These are phyloP conservation scores for Etheostoma nigrum DNA, from an alignment of 2,797 vertebrate genomes.

Conservation along the genomic window DNA sequence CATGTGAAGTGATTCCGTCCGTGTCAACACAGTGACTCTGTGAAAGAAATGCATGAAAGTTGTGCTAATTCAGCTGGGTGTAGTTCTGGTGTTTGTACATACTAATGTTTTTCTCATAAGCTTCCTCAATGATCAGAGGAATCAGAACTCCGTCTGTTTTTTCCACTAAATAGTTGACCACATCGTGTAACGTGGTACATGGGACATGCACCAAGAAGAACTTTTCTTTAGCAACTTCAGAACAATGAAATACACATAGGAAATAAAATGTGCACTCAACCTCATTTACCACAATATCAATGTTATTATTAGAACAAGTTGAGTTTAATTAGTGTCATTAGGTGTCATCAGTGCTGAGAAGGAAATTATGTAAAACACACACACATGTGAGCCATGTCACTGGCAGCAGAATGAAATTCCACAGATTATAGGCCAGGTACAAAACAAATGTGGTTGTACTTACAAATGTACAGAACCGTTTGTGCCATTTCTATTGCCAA, in stretches of 20 bases:
- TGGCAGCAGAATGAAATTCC: neutral
- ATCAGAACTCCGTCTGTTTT: constrained; percentile 74
- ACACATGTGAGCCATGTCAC: neutral
- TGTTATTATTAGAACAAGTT: neutral
- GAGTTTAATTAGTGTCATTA: neutral
- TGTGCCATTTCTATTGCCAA: neutral
- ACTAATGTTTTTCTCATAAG: constrained; percentile 87
- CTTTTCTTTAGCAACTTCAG: neutral
- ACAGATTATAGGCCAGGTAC: neutral
- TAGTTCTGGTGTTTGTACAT: constrained; percentile 50
- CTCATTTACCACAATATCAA: neutral
- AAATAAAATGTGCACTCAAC: neutral
- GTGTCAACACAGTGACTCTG: too few species aligned
- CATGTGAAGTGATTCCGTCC: too few species aligned
- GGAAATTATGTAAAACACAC: neutral
- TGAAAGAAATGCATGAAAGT: too few species aligned
- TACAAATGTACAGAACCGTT: neutral
- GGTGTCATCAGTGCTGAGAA: neutral
- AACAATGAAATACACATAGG: neutral
- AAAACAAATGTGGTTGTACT: neutral
- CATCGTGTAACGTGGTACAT: constrained; percentile 82
- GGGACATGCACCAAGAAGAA: constrained; percentile 68
- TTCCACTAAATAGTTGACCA: constrained; percentile 82
- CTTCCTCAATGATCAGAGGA: constrained; percentile 80
- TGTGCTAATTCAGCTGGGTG: too few species aligned